Evolutionary conservation across 2,797 vertebrate genomes (phyloP), one percentile per base, ranked within the genome.

Genomic region (Sebastes wilsoni): DNA sequence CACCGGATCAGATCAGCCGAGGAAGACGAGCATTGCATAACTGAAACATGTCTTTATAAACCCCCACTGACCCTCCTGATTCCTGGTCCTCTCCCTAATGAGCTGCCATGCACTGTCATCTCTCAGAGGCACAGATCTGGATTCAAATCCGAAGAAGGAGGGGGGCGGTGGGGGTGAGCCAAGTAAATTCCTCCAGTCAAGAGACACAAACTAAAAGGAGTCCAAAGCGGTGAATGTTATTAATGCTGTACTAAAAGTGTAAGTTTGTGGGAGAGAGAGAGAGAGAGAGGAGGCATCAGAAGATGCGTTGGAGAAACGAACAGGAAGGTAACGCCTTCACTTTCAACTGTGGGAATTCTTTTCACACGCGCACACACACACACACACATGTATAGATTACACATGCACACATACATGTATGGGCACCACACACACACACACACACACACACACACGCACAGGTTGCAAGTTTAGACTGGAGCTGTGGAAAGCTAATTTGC

Each of bases 401-500:
- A 56, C 4, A 1, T 30, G 30, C 79, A 28, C 82, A 72, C 55
- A 76, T 65, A 66, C 42, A 80, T 72, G 55, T 72, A 66, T 23
- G 13, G 68, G 22, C 13, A 16, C n/a, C 13, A 16, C n/a, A 30
- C 28, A 61, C 30, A 67, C 32, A 30, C 28, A 30, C 30, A 27
- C 75, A 66, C 28, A 67, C 75, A 66, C 28, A 67, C 32, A 38
- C 75, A 66, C 54, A 77, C 34, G 64, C 77, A 81, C 84, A 87
- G 86, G 84, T 88, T 90, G 87, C 93, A 93, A 91, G 93, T 93
- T 94, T 90, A 91, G 93, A 91, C 87, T 84, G 64, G 90, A 92
- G 92, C 92, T 91, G 91, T 72, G 92, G 91, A 93, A 92, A 95
- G 92, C 93, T 93, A 87, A 95, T 95, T 95, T 94, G 93, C 94